Percentiles rank a stretch among this genome's conserved stretches.
phyloP scores from a whole-genome alignment of 2,113 vertebrate genomes.

The Podiceps cristatus region DNA sequence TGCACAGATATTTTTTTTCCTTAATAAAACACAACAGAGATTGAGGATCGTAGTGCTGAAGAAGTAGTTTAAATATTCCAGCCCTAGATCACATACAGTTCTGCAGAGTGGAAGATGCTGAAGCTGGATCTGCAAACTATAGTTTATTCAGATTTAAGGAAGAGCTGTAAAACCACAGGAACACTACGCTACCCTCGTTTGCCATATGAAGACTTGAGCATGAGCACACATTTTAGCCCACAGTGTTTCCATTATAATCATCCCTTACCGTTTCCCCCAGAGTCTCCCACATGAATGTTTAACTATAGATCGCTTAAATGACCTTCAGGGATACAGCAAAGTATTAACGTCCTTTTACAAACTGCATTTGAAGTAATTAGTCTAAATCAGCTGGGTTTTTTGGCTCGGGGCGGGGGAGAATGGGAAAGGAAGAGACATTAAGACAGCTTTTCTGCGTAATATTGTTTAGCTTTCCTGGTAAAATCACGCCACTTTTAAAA shows the following conservation, averaged over 20 bases:
- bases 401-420: not conserved
- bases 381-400: constrained; percentile 1
- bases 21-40: not conserved
- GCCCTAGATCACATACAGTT: not conserved
- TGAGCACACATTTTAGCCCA: not conserved
- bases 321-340: constrained; percentile 71
- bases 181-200: not conserved
- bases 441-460: not conserved
- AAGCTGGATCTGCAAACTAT: not conserved
- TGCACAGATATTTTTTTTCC: not conserved
- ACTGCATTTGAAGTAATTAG: constrained; percentile 60
- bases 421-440: not conserved
- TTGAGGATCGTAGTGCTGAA: not conserved
- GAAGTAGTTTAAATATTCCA: not conserved
- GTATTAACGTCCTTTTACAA: constrained; percentile 32
- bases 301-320: constrained; percentile 33
- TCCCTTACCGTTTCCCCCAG: not conserved
- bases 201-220: not conserved
- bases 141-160: not conserved
- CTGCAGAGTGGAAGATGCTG: not conserved
- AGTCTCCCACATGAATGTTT: constrained; percentile 30
- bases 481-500: not conserved
- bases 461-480: not conserved
- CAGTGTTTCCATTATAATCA: not conserved
- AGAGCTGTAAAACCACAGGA: not conserved